Percentiles rank a stretch among this genome's conserved stretches.
These are phyloP conservation scores for Lathronympha strigana DNA, from an alignment of 2,888 invertebrate species.

Conservation along the genomic window DNA sequence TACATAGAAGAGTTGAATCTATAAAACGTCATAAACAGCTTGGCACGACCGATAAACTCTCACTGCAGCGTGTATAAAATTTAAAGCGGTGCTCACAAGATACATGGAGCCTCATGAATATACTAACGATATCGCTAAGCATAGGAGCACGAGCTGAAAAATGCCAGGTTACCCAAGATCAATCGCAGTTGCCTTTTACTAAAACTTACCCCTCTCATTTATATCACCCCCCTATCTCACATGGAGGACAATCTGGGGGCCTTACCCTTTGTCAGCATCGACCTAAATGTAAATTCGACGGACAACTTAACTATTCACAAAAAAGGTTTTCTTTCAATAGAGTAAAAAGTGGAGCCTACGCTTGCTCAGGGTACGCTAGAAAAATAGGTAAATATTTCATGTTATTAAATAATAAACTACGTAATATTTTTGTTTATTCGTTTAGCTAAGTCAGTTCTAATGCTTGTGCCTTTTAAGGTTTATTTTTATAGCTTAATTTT, in stretches of 20 bases:
- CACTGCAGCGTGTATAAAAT: constrained; percentile 34
- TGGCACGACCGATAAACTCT: constrained; percentile 26
- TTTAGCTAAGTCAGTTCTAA: neutral
- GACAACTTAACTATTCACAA: constrained; percentile 40
- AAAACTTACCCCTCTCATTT: constrained; percentile 54
- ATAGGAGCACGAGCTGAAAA: constrained; percentile 47
- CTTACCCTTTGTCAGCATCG: constrained; percentile 43
- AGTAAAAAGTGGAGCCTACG: constrained; percentile 18
- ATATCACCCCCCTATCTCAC: constrained; percentile 46
- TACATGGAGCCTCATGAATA: constrained; percentile 15
- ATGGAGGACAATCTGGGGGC: constrained; percentile 36
- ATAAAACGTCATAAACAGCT: constrained; percentile 29
- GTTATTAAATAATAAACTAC: neutral
- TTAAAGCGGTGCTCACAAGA: constrained; percentile 26
- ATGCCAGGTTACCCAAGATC: constrained; percentile 50
- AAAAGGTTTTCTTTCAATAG: constrained; percentile 40
- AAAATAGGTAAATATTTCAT: neutral
- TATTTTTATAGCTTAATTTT: neutral
- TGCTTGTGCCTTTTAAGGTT: neutral
- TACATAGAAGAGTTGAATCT: constrained; percentile 16
- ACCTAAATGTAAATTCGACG: constrained; percentile 41
- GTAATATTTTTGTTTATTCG: neutral
- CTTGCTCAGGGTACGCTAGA: constrained; percentile 8
- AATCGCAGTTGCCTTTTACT: constrained; percentile 48
- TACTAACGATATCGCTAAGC: constrained; percentile 16